phyloP scores from a whole-genome alignment of 1,140 invertebrate species.

The Sipha flava region DNA sequence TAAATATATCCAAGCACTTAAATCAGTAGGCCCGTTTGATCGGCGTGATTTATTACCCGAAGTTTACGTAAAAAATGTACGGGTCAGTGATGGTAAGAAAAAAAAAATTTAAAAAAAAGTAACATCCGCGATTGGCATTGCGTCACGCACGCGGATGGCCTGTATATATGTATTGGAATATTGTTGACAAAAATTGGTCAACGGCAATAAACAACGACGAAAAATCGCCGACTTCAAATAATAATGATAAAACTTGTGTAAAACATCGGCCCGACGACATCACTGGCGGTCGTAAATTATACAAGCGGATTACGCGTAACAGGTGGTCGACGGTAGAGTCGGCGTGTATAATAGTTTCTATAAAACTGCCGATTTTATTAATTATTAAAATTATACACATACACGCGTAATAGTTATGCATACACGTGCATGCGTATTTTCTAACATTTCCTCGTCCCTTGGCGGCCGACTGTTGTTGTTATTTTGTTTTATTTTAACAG shows the following conservation, averaged over 20 bases:
- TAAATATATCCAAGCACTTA: too few species aligned
- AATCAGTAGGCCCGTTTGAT: too few species aligned
- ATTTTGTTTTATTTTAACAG: neutral
- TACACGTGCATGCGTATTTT: neutral
- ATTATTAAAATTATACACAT: neutral
- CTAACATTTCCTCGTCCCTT: neutral
- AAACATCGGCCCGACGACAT: neutral
- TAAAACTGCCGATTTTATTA: neutral
- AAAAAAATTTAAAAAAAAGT: too few species aligned
- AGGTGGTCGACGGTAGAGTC: neutral
- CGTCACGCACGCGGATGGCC: too few species aligned
- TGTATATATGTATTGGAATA: too few species aligned
- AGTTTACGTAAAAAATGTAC: too few species aligned
- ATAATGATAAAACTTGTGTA: neutral
- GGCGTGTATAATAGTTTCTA: neutral
- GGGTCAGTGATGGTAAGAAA: too few species aligned
- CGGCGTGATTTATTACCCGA: too few species aligned
- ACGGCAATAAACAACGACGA: neutral
- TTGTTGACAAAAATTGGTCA: neutral
- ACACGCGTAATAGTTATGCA: neutral
- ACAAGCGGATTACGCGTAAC: neutral
- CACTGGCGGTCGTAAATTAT: neutral
- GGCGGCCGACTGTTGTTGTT: neutral
- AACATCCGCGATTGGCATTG: too few species aligned
- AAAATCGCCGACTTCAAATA: neutral